Evolutionary conservation across 2,113 vertebrate genomes (phyloP), one percentile per base, ranked within the genome.

Genomic region (Labeo rohita): DNA sequence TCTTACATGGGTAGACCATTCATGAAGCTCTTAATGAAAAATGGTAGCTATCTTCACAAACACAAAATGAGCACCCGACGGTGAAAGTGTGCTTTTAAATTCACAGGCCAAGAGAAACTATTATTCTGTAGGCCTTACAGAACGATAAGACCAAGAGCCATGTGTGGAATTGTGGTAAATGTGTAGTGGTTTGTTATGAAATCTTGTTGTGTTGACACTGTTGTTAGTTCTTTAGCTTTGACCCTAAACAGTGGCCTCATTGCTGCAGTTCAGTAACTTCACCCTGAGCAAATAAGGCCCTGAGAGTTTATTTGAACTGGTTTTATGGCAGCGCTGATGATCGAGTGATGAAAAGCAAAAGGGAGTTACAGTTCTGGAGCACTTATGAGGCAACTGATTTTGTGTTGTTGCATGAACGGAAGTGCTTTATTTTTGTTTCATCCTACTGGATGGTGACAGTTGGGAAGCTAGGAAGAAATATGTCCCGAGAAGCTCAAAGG

Each of bases 271-370:
- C 43, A 74, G 73, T 80, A 12, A 84, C 45, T 73, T 84, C 82
- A 82, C 50, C 72, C 50, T 28, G 52, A 34, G 47, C 13, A 66
- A 73, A 61, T 79, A 50, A 68, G 49, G 23, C 45, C 39, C 47
- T 47, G 28, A 63, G 21, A 72, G 59, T 83, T 87, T 89, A 80
- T 86, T 86, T 89, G 39, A 34, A 70, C 74, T 84, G 75, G 45
- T 49, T 84, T 39, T 86, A 56, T 56, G 18, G 80, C 72, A 59
- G 70, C 52, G 65, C 43, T 79, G 68, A 85, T 85, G 80, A 76
- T 85, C 54, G 65, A 73, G 73, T 75, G 75, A 50, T 75, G 65
- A 75, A 84, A 85, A 75, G 70, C 66, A 61, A 78, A 77, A 49
- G 72, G 52, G 47, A 86, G 85, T 75, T 68, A 88, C 15, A 49